phyloP scores from a whole-genome alignment of 2,888 invertebrate genomes.

The Drosophila phalerata region DNA sequence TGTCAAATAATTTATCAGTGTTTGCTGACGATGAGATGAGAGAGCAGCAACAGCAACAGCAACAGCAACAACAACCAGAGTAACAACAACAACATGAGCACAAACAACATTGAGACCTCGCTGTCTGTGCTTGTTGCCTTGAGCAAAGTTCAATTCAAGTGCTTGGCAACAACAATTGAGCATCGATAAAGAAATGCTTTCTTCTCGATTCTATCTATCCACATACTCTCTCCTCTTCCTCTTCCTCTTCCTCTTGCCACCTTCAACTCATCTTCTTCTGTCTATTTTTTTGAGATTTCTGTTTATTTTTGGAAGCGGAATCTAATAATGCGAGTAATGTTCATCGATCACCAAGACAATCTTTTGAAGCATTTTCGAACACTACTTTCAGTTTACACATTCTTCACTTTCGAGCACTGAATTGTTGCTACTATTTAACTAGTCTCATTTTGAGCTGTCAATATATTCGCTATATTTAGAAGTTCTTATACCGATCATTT shows the following conservation, averaged over 20 bases:
- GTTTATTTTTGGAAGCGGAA: constrained; percentile 59
- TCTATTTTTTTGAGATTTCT: neutral
- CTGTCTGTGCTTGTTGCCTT: constrained; percentile 58
- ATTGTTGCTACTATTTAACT: constrained; percentile 29
- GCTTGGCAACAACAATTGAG: constrained; percentile 35
- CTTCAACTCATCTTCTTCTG: neutral
- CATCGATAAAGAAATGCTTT: constrained; percentile 65
- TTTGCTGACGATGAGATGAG: constrained; percentile 69
- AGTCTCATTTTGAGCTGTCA: constrained; percentile 8
- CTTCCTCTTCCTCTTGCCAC: neutral
- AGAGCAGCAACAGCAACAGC: constrained; percentile 24
- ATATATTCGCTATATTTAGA: neutral
- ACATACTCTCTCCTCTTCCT: too few species aligned
- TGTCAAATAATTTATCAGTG: constrained; percentile 81
- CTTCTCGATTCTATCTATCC: constrained; percentile 34
- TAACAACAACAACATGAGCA: constrained; percentile 9
- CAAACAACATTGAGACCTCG: constrained; percentile 56
- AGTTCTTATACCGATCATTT: neutral
- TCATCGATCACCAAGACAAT: neutral
- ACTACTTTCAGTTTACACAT: constrained; percentile 53
- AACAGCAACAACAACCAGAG: constrained; percentile 2
- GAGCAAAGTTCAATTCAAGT: constrained; percentile 60
- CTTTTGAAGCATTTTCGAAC: constrained; percentile 15
- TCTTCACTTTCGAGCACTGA: constrained; percentile 28
- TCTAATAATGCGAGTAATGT: constrained; percentile 45